Percentiles rank a stretch among this genome's conserved stretches.
Evolutionary conservation across 2,888 invertebrate species (phyloP).

Genomic region (Clepsis dumicolana): DNA sequence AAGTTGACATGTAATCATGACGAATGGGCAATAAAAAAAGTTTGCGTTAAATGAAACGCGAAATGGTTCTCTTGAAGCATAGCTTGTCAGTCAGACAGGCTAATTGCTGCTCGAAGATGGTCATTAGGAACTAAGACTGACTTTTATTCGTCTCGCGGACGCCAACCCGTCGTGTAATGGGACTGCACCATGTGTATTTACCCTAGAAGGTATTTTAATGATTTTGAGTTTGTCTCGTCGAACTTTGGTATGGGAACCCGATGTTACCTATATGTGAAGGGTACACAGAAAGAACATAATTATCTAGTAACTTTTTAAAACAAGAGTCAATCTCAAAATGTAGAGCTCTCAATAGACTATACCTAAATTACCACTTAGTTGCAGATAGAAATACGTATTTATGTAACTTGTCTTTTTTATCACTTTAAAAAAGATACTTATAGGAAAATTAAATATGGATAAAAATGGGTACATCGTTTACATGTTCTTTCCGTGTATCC

Average conservation of each 20-base stretch:
- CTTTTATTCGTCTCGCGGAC: constrained; percentile 34
- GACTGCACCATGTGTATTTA: constrained; percentile 22
- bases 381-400: too few relatives aligned
- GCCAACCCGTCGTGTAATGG: constrained; percentile 28
- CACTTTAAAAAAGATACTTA: too few relatives aligned
- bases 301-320: too few relatives aligned
- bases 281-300: too few relatives aligned
- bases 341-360: too few relatives aligned
- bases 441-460: too few relatives aligned
- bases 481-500: too few relatives aligned
- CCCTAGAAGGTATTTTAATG: constrained; percentile 18
- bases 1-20: constrained; percentile 22
- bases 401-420: too few relatives aligned
- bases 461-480: too few relatives aligned
- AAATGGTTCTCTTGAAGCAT: constrained; percentile 36
- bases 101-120: constrained; percentile 34
- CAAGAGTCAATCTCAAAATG: too few relatives aligned
- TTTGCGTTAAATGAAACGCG: constrained; percentile 35
- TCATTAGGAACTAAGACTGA: constrained; percentile 38
- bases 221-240: neutral
- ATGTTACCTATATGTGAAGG: too few relatives aligned
- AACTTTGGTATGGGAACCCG: neutral
- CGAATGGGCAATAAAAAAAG: constrained; percentile 36
- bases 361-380: too few relatives aligned
- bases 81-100: constrained; percentile 31